A percentile compares a stretch with the other conserved stretches of the same genome.
These are phyloP conservation scores for Bovichtus diacanthus DNA, from an alignment of 2,797 vertebrate species.

Conservation along the genomic window DNA sequence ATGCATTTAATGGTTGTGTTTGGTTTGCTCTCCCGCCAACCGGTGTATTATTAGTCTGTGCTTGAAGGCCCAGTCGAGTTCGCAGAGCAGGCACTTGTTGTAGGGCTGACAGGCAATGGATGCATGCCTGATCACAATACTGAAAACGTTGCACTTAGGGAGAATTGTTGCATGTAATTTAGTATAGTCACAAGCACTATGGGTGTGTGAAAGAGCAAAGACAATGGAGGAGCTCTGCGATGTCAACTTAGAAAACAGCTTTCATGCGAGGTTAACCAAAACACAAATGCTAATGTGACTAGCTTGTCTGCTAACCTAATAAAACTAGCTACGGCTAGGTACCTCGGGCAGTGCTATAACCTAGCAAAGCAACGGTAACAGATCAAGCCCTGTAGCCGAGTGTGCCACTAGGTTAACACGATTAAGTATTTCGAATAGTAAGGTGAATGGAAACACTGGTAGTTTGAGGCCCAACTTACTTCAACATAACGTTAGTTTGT, in stretches of 20 bases:
- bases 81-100: constrained; percentile 2
- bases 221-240: neutral
- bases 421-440: no score
- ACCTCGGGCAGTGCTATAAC: neutral
- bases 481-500: neutral
- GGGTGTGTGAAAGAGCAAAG: neutral
- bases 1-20: constrained; percentile 42
- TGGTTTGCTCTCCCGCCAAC: constrained; percentile 85
- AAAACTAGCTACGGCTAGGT: constrained; percentile 17
- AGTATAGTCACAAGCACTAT: rapidly evolving
- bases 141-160: rapidly evolving
- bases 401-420: neutral
- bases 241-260: neutral
- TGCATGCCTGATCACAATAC: neutral
- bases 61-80: constrained; percentile 54
- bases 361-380: neutral
- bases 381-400: neutral
- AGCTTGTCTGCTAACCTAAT: constrained; percentile 48
- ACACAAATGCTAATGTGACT: constrained; percentile 19
- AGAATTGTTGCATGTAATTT: rapidly evolving
- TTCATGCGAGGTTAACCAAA: neutral
- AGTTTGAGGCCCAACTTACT: neutral
- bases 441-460: neutral
- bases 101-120: constrained; percentile 21
- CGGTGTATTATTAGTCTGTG: constrained; percentile 33